Evolutionary conservation across 2,888 invertebrate species (phyloP).

Genomic region (Ariolimax columbianus): DNA sequence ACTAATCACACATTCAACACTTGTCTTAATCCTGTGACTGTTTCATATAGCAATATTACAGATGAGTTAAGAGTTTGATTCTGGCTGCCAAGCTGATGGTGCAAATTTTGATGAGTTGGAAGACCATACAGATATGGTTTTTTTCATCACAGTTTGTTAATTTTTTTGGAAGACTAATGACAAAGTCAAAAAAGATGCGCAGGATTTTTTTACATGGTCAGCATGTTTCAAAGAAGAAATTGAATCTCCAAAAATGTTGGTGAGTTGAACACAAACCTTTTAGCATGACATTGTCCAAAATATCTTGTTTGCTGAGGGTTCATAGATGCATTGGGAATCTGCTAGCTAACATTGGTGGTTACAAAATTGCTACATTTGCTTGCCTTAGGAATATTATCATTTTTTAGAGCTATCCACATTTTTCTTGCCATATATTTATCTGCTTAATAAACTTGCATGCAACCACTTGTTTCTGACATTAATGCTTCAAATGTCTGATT

Average conservation of each 20-base stretch:
- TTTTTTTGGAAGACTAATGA: neutral
- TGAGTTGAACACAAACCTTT: conserved; percentile 30
- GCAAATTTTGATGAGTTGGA: neutral
- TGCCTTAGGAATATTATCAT: neutral
- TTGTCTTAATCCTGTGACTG: neutral
- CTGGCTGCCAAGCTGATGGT: neutral
- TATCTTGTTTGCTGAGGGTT: neutral
- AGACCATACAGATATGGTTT: neutral
- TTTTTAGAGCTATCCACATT: conserved; percentile 56
- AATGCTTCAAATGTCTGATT: neutral
- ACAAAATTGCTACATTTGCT: neutral
- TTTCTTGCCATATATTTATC: neutral
- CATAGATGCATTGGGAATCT: neutral
- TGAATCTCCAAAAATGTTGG: conserved; percentile 3
- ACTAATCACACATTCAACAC: neutral
- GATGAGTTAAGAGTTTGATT: neutral
- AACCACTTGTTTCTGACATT: neutral
- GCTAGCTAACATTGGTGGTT: neutral
- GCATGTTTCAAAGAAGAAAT: conserved; percentile 3
- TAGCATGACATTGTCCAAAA: conserved; percentile 30
- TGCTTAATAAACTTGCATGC: conserved; percentile 6
- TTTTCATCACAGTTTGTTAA: neutral
- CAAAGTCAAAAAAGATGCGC: neutral
- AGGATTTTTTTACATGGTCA: neutral
- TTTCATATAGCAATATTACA: conserved; percentile 4